Base-by-base conservation (phyloP, 2,888 invertebrate genomes). In the Heliconius hortense region DNA sequence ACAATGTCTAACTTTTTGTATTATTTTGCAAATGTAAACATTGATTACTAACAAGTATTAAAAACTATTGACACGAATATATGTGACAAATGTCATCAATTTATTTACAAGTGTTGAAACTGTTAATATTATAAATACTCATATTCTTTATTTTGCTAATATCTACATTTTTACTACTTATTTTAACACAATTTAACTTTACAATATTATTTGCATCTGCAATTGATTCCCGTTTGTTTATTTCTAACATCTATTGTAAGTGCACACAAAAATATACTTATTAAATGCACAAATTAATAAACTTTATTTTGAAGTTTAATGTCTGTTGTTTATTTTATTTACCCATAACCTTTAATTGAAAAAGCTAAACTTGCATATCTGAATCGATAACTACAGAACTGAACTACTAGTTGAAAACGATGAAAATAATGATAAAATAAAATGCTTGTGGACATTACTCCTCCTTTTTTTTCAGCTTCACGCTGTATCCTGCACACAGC, bases 241-340 rank as follows among this genome's bases (percentile, higher is more conserved):
- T 31, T n/a, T 71, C 26, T 75, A 72, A 31, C 71, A 68, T 53
- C 39, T 74, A 64, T 48, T 39, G 70, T 71, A 71, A 74, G 68
- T 72, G 63, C 77, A 77, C 77, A 35, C 67, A 72, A 72, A 59
- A 28, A 24, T 48, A 69, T 60, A 48, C 62, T 18, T 69, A 31
- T 64, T 66, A 70, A 64, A 64, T 64, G 74, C 74, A 74, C 70
- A 74, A 72, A 66, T 69, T 68, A 74, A 72, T 68, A 68, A 78
- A 72, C 74, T 72, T 74, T 69, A 39, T 60, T 76, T 76, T 66
- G 64, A 72, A 35, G 67, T 74, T 74, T 18, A 48, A 48, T 7
- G 60, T 73, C 56, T 74, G 70, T 77, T 71, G 73, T 76, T 69
- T 75, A 59, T 73, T 35, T 64, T 64, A n/a, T 53, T 28, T 28